These are phyloP conservation scores for Centropristis striata DNA, from an alignment of 2,113 vertebrate species.

Conservation along the genomic window DNA sequence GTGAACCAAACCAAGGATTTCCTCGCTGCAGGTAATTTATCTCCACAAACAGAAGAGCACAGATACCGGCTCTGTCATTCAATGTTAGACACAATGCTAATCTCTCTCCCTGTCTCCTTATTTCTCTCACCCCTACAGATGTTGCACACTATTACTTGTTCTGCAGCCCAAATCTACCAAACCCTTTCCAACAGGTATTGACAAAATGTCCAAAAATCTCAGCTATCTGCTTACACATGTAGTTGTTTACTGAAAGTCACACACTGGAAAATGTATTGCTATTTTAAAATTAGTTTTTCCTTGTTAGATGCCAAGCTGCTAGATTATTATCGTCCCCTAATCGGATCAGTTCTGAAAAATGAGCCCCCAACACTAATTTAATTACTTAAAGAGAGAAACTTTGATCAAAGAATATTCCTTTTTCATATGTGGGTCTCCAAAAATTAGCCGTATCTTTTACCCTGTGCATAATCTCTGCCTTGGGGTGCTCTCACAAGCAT, in stretches of 20 bases:
- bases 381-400: conserved; percentile 73
- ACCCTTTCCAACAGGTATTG: conserved; percentile 96
- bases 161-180: conserved; percentile 91
- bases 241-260: conserved; percentile 13
- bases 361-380: conserved; percentile 50
- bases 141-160: conserved; percentile 94
- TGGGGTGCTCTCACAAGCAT: conserved; percentile 36
- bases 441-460: conserved; percentile 57
- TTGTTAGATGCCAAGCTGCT: conserved; percentile 22
- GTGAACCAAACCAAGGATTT: conserved; percentile 89
- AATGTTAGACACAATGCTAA: conserved; percentile 24
- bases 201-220: conserved; percentile 30
- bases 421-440: conserved; percentile 55
- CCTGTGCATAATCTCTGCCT: conserved; percentile 41
- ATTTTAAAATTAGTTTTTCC: conserved; percentile 16
- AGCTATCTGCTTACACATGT: conserved; percentile 9
- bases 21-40: conserved; percentile 86
- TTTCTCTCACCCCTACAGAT: conserved; percentile 83
- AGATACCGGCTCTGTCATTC: conserved; percentile 18
- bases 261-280: conserved; percentile 30
- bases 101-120: not conserved
- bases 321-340: conserved; percentile 49
- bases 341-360: conserved; percentile 46
- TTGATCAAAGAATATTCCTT: conserved; percentile 69
- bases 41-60: conserved; percentile 4